Evolutionary conservation across 2,113 vertebrate genomes (phyloP), one percentile per base, ranked within the genome.

Genomic region (Glaucomys volans): DNA sequence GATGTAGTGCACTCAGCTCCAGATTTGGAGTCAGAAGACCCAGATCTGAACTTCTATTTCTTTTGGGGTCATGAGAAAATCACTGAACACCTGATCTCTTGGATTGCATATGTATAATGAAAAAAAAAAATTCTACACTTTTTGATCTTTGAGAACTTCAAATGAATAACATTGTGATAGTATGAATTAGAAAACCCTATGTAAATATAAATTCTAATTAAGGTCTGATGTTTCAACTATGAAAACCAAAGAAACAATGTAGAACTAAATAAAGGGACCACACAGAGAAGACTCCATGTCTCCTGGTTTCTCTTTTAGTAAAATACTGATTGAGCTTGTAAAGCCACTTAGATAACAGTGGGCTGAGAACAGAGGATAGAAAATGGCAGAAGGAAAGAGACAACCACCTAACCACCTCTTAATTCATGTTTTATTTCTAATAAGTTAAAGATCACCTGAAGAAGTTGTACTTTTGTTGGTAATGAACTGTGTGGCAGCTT

Each of bases 371-470:
- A 81, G 5, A 59, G 0, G 16, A 75, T 0, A 72, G 26, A 89
- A 88, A 69, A 67, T 5, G 22, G 57, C 0, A 90, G 76, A 66
- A 77, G 42, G 26, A 87, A 95, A 77, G 13, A 3, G 18, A 57
- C 24, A 92, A 17, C 5, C 32, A 17, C 17, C 35, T 82, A 92
- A 17, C 5, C 28, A 17, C 13, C 35, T 82, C 88, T 37, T 28
- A 76, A 67, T 59, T 54, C 32, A 37, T 35, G 50, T 59, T 94
- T 91, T 95, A 42, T 37, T 79, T 89, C 62, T 69, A 52, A 40
- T 83, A 72, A 82, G 30, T 18, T 66, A 66, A 42, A 32, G 4
- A 20, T 91, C 79, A 75, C 77, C 90, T 96, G 88, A 80, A 83
- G 86, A 91, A 72, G 66, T 66, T 24, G 59, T 54, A 7, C 18